Conservation (phyloP, 2,113 vertebrate genomes). For the Falco punctatus region DNA sequence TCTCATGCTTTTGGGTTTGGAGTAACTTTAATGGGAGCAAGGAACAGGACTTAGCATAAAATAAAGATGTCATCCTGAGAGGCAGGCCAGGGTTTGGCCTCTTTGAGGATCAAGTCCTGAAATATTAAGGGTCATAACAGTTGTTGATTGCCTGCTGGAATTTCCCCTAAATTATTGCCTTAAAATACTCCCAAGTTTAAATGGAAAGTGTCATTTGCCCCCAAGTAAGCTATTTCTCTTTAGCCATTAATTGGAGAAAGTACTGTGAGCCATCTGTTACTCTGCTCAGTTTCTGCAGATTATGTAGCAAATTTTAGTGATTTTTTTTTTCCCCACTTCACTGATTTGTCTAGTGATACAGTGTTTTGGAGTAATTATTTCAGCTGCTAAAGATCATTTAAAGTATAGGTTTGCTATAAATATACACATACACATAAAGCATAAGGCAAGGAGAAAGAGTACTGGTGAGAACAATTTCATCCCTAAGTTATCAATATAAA, state of each 20-base stretch:
- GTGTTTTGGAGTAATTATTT: slow-evolving; percentile 32
- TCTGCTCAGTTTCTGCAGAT: slow-evolving; percentile 20
- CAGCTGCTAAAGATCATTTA: background rate
- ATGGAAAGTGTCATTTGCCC: slow-evolving; percentile 33
- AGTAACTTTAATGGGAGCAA: slow-evolving; percentile 20
- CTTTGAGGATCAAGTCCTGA: slow-evolving; percentile 10
- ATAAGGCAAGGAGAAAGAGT: background rate
- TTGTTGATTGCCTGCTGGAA: slow-evolving; percentile 15
- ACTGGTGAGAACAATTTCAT: background rate
- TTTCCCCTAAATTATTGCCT: slow-evolving; percentile 10
- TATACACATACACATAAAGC: background rate
- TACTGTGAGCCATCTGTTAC: slow-evolving; percentile 17
- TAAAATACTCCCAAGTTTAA: slow-evolving; percentile 13
- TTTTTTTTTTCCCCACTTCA: background rate
- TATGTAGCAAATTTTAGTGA: background rate
- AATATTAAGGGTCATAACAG: background rate
- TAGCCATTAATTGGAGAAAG: slow-evolving; percentile 35
- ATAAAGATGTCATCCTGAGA: slow-evolving; percentile 10
- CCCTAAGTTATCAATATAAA: background rate
- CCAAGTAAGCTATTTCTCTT: slow-evolving; percentile 29
- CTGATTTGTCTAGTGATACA: background rate
- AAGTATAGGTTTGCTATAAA: background rate
- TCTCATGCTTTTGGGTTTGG: background rate
- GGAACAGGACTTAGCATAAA: slow-evolving; percentile 18
- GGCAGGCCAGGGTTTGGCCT: background rate